A percentile compares a stretch with the other conserved stretches of the same genome.
Conservation (phyloP, 2,113 vertebrate species). For the Lasiurus borealis region DNA sequence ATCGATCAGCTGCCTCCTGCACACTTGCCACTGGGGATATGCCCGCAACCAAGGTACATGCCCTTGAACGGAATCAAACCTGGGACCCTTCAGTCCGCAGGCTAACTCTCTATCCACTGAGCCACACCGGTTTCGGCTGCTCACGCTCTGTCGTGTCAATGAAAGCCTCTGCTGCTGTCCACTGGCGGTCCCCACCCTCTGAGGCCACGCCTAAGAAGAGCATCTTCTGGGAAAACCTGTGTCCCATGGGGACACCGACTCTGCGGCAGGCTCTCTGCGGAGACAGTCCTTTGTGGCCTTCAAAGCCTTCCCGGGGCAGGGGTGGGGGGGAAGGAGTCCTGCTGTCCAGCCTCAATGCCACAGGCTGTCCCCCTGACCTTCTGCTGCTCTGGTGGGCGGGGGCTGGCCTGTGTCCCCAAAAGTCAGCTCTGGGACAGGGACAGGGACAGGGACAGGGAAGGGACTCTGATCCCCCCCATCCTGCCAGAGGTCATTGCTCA, state of each 20-base stretch:
- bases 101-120: too few relatives aligned
- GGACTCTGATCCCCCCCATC: neutral
- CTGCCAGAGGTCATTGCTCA: neutral
- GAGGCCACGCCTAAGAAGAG: neutral
- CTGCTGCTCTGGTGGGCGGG: neutral
- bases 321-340: neutral
- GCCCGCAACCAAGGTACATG: too few relatives aligned
- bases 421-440: neutral
- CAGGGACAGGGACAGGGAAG: too few relatives aligned
- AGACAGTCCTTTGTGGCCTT: accelerated
- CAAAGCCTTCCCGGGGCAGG: neutral
- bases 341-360: neutral
- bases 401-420: neutral
- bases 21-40: too few relatives aligned
- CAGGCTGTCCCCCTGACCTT: neutral
- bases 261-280: accelerated
- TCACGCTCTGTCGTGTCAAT: conserved; percentile 57
- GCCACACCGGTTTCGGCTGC: neutral
- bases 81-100: too few relatives aligned
- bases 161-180: neutral
- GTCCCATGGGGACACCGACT: accelerated
- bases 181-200: too few relatives aligned
- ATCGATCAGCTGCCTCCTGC: too few relatives aligned
- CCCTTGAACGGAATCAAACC: too few relatives aligned
- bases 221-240: neutral